phyloP scores from a whole-genome alignment of 2,113 vertebrate genomes.

The Chloebia gouldiae region DNA sequence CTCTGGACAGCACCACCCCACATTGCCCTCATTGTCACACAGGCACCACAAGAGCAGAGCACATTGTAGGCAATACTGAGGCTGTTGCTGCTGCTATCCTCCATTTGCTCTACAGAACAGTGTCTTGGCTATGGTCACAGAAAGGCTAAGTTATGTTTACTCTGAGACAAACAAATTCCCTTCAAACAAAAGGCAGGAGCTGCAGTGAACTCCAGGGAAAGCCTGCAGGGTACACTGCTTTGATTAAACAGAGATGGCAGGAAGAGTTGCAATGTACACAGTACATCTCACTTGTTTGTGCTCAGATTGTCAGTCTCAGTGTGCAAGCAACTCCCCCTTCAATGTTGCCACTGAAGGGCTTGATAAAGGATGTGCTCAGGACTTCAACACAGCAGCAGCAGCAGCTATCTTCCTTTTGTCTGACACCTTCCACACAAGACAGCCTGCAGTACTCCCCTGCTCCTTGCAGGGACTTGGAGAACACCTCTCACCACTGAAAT shows the following conservation, averaged over 20 bases:
- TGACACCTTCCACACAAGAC: background rate
- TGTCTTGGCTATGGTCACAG: background rate
- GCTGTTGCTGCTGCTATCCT: background rate
- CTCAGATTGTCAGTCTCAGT: background rate
- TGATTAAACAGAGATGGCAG: background rate
- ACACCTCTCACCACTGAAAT: background rate
- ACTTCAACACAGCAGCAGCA: background rate
- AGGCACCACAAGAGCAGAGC: background rate
- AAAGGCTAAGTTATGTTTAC: background rate
- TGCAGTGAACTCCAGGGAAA: background rate
- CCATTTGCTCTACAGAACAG: background rate
- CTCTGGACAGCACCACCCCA: background rate
- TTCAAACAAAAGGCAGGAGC: slow-evolving; percentile 4
- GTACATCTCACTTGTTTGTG: background rate
- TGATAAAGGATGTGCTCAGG: background rate
- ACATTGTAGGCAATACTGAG: fast-evolving
- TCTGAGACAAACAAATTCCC: background rate
- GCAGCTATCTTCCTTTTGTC: background rate
- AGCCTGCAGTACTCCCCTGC: background rate
- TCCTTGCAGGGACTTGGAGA: background rate
- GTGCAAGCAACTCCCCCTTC: background rate
- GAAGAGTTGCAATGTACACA: background rate
- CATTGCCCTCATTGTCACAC: background rate
- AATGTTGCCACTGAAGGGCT: background rate
- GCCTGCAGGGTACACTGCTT: background rate